Evolutionary conservation across 2,113 vertebrate species (phyloP), one percentile per base, ranked within the genome.

Genomic region (Pycnonotus jocosus): DNA sequence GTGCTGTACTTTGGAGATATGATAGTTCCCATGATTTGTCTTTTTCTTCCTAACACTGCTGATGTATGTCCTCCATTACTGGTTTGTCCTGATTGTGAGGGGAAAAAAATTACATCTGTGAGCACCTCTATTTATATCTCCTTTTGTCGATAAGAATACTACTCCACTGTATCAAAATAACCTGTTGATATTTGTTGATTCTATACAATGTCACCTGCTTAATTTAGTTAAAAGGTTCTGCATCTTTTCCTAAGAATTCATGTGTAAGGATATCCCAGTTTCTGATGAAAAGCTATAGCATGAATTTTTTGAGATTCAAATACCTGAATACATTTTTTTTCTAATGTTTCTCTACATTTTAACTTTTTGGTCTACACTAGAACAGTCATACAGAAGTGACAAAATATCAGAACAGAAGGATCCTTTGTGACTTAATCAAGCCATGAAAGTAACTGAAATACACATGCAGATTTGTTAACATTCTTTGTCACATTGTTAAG

Each of bases 21-120:
- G 0, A 74, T 74, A 60, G 68, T 73, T 73, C 47, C 56, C 51
- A 35, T 66, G 74, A 78, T 95, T 90, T 83, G 27, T 83, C 79
- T 88, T 88, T 82, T 94, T 78, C 71, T 70, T 44, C 38, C 24
- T 51, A 60, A 51, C 3, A 0, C 7, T 81, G 17, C 47, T 74
- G 81, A 92, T 81, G 4, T 44, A 47, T 86, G 40, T 91, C 33
- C 31, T 86, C 90, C 28, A 51, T 90, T 90, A 90, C 37, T 48
- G 31, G 14, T 83, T 92, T 86, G 15, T 78, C 60, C 54, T 71
- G 51, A 93, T 60, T 83, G 31, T 60, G 33, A 79, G 15, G 14
- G 28, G 40, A 3, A 69, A 89, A 86, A 53, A 85, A 38, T 66
- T 68, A 60, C 30, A 31, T 44, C 54, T 80, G 12, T 60, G 25